Evolutionary conservation across 2,797 vertebrate genomes (phyloP), one percentile per base, ranked within the genome.

Genomic region (Mico argentatus): DNA sequence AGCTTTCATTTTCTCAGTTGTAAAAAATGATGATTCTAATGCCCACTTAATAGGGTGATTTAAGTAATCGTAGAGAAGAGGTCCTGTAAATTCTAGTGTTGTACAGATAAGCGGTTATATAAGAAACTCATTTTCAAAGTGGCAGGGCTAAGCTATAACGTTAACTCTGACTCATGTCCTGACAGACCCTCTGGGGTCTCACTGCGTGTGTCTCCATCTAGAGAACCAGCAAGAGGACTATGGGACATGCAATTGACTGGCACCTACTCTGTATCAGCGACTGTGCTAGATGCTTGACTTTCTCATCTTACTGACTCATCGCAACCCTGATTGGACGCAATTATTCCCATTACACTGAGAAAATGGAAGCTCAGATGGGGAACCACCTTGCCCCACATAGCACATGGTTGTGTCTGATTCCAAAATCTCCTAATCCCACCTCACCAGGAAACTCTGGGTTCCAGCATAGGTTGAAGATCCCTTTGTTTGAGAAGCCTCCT

Each of bases 1-100:
- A 64, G 73, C 36, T 93, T 96, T 92, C 39, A 48, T 46, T 87
- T 79, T 89, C 73, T 94, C 87, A 57, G 46, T n/a, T 41, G 36
- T 84, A 83, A 91, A 83, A 91, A 70, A 13, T 85, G 76, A 26
- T 52, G n/a, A 57, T 79, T 52, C 30, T 9, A 33, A n/a, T 41
- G 48, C 2, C 44, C 50, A 59, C 86, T 6, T 39, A 15, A 30
- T 1, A 61, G 79, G 20, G 52, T 26, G 55, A 75, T 86, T 93
- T 86, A 70, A 92, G 24, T 36, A 26, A 48, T 26, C 41, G 14
- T 2, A 36, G 39, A 80, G 46, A 88, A 44, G 9, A 41, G 7
- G 10, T 24, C 57, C 55, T 50, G 5, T 33, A 46, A n/a, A 13
- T 19, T 55, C 79, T 84, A 3, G 41, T 7, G 12, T 39, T 41